phyloP scores from a whole-genome alignment of 1,140 invertebrate genomes.

The Ceratina japonica region DNA sequence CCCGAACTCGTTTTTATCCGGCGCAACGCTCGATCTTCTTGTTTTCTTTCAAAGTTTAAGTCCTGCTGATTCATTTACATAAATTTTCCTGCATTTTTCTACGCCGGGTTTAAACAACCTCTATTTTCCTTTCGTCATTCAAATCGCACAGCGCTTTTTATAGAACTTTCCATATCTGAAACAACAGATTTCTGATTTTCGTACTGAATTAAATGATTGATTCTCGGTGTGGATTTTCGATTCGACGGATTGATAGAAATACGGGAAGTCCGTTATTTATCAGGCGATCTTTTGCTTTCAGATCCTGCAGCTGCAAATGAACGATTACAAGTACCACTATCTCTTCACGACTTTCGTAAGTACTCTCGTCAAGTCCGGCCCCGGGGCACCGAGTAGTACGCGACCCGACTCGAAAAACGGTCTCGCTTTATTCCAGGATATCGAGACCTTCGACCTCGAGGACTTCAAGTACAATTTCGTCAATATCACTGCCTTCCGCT shows the following conservation, averaged over 20 bases:
- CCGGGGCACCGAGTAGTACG: slow-evolving; percentile 7
- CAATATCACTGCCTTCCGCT: slow-evolving; percentile 84
- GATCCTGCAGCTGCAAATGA: slow-evolving; percentile 85
- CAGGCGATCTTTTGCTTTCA: slow-evolving; percentile 65
- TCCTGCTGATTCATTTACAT: no score
- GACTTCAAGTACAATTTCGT: slow-evolving; percentile 85
- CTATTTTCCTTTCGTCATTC: no score
- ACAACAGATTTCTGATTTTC: no score
- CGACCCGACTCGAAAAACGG: slow-evolving; percentile 14
- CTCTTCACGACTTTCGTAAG: slow-evolving; percentile 86
- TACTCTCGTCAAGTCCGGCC: slow-evolving; percentile 59
- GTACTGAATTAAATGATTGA: no score
- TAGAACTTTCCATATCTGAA: not conserved
- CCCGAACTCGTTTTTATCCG: not conserved
- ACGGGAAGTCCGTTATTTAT: not conserved
- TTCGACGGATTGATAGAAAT: not conserved
- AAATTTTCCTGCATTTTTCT: no score
- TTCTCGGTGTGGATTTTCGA: no score
- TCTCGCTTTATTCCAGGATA: slow-evolving; percentile 76
- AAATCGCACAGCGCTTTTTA: no score
- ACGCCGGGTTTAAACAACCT: no score
- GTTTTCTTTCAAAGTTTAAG: not conserved
- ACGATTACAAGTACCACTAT: slow-evolving; percentile 86
- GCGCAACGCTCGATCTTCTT: not conserved
- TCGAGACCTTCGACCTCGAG: slow-evolving; percentile 83